Evolutionary conservation across 1,140 invertebrate genomes (phyloP).

Genomic region (Plutomurus gul): DNA sequence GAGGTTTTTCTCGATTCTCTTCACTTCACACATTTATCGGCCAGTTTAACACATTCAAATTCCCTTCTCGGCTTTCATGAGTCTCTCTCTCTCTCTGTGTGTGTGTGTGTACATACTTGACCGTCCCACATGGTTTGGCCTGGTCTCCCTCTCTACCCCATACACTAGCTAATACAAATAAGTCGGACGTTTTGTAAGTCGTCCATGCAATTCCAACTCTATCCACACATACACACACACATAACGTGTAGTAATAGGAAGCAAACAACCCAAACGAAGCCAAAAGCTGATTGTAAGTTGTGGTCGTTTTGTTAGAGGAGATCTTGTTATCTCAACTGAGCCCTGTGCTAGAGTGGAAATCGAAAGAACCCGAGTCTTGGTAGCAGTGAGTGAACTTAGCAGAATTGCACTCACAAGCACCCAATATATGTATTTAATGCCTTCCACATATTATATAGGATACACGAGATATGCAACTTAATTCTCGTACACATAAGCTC

Average conservation of each 20-base stretch:
- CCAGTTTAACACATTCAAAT: constrained; percentile 18
- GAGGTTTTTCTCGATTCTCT: not conserved
- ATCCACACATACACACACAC: not conserved
- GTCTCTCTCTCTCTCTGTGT: not conserved
- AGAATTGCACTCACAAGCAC: not conserved
- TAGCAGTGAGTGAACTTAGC: not conserved
- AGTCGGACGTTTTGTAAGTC: not conserved
- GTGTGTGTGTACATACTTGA: not conserved
- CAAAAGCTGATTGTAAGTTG: constrained; percentile 15
- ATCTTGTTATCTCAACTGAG: constrained; percentile 16
- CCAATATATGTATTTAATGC: too few relatives aligned
- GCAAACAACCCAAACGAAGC: not conserved
- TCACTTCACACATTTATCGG: constrained; percentile 23
- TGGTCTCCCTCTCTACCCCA: not conserved
- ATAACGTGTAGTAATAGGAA: not conserved
- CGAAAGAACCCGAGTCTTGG: not conserved
- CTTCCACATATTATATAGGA: too few relatives aligned
- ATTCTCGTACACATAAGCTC: too few relatives aligned
- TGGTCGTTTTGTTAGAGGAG: not conserved
- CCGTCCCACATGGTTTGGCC: not conserved
- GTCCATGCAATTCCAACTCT: not conserved
- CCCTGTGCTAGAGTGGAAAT: not conserved
- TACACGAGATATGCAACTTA: too few relatives aligned
- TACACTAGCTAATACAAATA: not conserved
- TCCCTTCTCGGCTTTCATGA: constrained; percentile 7